These are phyloP conservation scores for Chrysogorgia sp. DNA, from an alignment of 92 coral and sea anemone species.

Conservation along the genomic window DNA sequence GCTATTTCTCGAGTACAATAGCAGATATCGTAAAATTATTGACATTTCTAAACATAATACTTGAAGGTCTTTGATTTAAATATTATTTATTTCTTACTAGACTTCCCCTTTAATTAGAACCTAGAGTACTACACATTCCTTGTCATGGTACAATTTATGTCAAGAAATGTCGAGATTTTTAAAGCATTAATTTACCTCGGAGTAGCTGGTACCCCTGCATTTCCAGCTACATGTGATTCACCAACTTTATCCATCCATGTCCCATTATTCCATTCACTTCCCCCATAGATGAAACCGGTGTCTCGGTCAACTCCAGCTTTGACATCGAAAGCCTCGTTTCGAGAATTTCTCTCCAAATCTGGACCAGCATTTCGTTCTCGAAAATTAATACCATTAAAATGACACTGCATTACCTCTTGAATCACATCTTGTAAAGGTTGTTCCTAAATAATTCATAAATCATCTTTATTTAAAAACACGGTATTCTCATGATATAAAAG, in stretches of 20 bases:
- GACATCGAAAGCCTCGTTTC: slow-evolving; percentile 81
- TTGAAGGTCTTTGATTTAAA: too few species aligned
- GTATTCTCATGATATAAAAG: too few species aligned
- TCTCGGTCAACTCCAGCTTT: slow-evolving; percentile 79
- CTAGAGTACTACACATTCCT: too few species aligned
- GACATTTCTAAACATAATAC: too few species aligned
- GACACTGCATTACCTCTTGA: slow-evolving; percentile 95
- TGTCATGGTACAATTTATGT: too few species aligned
- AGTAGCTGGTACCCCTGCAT: slow-evolving; percentile 93
- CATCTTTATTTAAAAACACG: too few species aligned
- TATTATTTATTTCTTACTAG: too few species aligned
- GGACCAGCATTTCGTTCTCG: slow-evolving; percentile 95
- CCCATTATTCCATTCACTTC: slow-evolving; percentile 95
- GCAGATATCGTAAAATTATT: too few species aligned
- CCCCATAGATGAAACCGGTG: slow-evolving; percentile 97
- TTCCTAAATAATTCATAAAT: slow-evolving; percentile 74
- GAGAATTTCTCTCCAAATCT: slow-evolving; percentile 81
- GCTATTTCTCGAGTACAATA: too few species aligned
- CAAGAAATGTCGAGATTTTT: not conserved
- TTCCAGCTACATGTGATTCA: slow-evolving; percentile 87
- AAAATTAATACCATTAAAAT: slow-evolving; percentile 85
- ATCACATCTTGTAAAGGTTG: slow-evolving; percentile 90
- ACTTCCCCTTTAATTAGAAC: too few species aligned
- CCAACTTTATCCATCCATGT: slow-evolving; percentile 99
- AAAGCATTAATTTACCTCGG: slow-evolving; percentile 68